These are phyloP conservation scores for Gnatocerus cornutus DNA, from an alignment of 2,888 invertebrate species.

Conservation along the genomic window DNA sequence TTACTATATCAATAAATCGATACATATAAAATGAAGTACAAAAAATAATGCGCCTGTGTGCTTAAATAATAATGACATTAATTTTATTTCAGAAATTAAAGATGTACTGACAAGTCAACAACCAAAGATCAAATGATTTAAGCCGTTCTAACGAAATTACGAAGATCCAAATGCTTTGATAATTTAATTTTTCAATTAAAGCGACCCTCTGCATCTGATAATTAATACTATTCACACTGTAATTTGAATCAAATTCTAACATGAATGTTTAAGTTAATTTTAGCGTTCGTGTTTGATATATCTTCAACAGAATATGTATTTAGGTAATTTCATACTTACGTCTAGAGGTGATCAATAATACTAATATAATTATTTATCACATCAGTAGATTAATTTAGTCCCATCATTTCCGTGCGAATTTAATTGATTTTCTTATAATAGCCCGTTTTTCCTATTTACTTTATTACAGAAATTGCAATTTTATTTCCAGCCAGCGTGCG, in stretches of 20 bases:
- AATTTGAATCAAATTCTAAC: conserved; percentile 43
- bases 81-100: too few species aligned
- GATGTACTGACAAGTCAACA: background rate
- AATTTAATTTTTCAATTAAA: conserved; percentile 46
- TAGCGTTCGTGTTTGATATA: conserved; percentile 38
- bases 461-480: background rate
- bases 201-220: conserved; percentile 44
- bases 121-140: conserved; percentile 27
- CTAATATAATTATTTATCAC: conserved; percentile 15
- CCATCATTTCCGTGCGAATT: too few species aligned
- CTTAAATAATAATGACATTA: too few species aligned
- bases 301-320: conserved; percentile 24
- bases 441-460: too few species aligned
- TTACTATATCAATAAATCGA: too few species aligned
- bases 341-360: too few species aligned
- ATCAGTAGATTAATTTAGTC: conserved; percentile 5
- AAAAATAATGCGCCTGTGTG: too few species aligned
- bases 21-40: too few species aligned
- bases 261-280: conserved; percentile 46
- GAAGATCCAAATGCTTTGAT: conserved; percentile 29
- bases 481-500: background rate
- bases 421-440: too few species aligned
- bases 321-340: too few species aligned
- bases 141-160: conserved; percentile 32
- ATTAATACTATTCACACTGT: conserved; percentile 48